Evolutionary conservation across 2,797 vertebrate species (phyloP).

Genomic region (Acanthis flammea): DNA sequence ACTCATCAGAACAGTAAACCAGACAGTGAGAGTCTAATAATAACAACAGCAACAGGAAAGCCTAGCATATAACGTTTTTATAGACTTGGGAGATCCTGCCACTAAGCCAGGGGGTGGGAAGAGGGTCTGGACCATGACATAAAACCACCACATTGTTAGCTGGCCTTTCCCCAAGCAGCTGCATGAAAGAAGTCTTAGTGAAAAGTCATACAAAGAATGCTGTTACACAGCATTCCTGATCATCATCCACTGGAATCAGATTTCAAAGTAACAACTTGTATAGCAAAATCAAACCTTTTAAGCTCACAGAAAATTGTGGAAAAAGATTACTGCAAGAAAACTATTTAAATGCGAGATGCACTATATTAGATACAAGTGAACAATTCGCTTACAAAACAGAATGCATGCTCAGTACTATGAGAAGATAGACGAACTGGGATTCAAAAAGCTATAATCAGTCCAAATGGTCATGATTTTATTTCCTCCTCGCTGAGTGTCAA

Average conservation of each 20-base stretch:
- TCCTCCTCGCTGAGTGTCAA: background rate
- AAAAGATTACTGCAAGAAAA: slow-evolving; percentile 25
- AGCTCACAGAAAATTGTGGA: background rate
- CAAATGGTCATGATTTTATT: background rate
- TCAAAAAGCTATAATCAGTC: background rate
- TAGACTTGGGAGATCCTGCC: slow-evolving; percentile 32
- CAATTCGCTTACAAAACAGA: background rate
- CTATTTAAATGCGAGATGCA: background rate
- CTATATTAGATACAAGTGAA: background rate
- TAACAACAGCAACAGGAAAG: background rate
- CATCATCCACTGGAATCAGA: slow-evolving; percentile 64
- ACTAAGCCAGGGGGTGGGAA: slow-evolving; percentile 4
- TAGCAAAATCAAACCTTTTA: background rate
- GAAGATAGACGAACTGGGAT: background rate
- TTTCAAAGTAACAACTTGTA: slow-evolving; percentile 68
- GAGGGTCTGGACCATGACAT: slow-evolving; percentile 32
- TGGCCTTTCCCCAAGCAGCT: slow-evolving; percentile 67
- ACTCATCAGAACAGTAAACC: background rate
- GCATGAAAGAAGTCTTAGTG: slow-evolving; percentile 69
- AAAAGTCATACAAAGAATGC: slow-evolving; percentile 74
- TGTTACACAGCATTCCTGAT: slow-evolving; percentile 73
- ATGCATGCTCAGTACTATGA: background rate
- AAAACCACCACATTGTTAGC: slow-evolving; percentile 53
- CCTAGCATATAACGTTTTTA: background rate
- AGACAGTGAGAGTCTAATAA: slow-evolving; percentile 3